Percentiles rank a stretch among this genome's conserved stretches.
phyloP scores from a whole-genome alignment of 2,113 vertebrate genomes.

The Carettochelys insculpta region DNA sequence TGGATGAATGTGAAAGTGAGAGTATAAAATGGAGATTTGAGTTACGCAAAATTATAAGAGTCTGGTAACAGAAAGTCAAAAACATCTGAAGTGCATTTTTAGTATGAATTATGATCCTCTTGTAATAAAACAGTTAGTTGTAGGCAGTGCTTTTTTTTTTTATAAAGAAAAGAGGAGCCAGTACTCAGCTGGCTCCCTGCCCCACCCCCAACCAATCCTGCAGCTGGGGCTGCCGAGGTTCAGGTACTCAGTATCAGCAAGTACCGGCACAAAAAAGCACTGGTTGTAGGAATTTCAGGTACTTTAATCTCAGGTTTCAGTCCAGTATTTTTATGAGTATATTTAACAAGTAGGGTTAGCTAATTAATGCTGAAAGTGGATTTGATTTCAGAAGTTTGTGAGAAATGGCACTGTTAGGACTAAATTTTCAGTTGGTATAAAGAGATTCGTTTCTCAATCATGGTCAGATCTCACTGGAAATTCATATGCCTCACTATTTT shows the following conservation, averaged over 20 bases:
- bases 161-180: too few species aligned
- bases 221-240: too few species aligned
- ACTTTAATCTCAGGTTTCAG: background rate
- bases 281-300: background rate
- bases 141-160: too few species aligned
- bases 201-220: too few species aligned
- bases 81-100: background rate
- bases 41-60: background rate
- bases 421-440: background rate
- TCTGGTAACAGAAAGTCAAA: background rate
- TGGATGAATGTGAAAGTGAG: background rate
- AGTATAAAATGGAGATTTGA: background rate
- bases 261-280: too few species aligned
- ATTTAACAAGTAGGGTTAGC: background rate
- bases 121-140: background rate
- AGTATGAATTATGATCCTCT: background rate
- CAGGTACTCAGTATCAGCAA: too few species aligned
- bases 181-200: too few species aligned
- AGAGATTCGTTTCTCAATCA: background rate
- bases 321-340: rapidly evolving
- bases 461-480: background rate
- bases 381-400: background rate
- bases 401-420: background rate
- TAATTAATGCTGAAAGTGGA: background rate
- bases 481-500: background rate